Evolutionary conservation across 2,888 invertebrate genomes (phyloP), one percentile per base, ranked within the genome.

Genomic region (Xestobium rufovillosum): DNA sequence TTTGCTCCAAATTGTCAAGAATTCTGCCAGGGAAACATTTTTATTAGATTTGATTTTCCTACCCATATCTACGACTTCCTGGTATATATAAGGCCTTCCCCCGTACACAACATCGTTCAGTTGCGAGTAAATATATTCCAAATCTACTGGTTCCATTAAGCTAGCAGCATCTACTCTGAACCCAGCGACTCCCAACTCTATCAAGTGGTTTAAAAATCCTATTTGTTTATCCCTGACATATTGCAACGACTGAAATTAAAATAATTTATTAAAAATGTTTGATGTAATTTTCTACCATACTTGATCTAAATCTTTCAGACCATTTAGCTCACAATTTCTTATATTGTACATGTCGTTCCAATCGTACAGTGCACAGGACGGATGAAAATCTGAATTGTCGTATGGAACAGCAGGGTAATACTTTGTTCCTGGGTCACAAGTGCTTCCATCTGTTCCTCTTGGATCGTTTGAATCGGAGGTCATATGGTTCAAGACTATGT

Each of bases 401-500:
- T 75, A 88, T 0, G 86, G 83, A 1, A 87, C 82, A 0, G 66
- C 68, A 1, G 73, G 72, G 47, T 66, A 75, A 2, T 49, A 42
- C 36, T 60, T 60, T 2, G 46, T 49, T 0, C 44, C 50, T 8
- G 74, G 64, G 45, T 75, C 63, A 1, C 74, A 76, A 0, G 56
- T 63, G 27, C 72, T 65, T 25, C 82, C 79, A 2, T 65, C 80
- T 0, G 75, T 75, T 2, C 82, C 83, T 0, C 52, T 36, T 17
- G 66, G 66, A 2, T 68, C 67, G 3, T 52, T 51, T 6, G 67
- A 55, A 28, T 71, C 66, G 1, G 70, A 76, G 0, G 80, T 76
- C 86, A 86, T 86, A 53, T 87, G 85, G 56, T 86, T 87, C 17
- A 83, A 61, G 0, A 86, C 78, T 0, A 76, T 72, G 53, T 88